A percentile compares a stretch with the other conserved stretches of the same genome.
Conservation (phyloP, 2,797 vertebrate genomes). For the Gymnopithys bicolor region DNA sequence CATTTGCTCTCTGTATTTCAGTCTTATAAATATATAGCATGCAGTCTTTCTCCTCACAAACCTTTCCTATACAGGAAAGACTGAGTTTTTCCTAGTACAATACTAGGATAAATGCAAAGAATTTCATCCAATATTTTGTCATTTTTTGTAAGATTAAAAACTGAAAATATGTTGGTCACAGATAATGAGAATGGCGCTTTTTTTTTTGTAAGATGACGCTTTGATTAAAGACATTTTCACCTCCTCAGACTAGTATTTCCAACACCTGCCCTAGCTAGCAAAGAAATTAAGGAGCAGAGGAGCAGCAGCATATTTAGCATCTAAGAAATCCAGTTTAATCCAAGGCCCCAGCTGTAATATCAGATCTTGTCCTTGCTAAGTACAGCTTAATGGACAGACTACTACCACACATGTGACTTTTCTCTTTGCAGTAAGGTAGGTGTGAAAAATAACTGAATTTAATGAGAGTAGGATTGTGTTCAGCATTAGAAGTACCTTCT, state of each 20-base stretch:
- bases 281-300: not conserved
- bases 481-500: not conserved
- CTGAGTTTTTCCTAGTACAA: not conserved
- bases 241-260: not conserved
- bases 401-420: not conserved
- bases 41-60: not conserved
- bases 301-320: not conserved
- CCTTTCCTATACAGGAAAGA: not conserved
- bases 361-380: not conserved
- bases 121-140: not conserved
- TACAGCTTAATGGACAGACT: not conserved
- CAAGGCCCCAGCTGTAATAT: not conserved
- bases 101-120: not conserved
- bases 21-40: not conserved
- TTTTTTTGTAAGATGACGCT: fast-evolving
- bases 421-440: not conserved
- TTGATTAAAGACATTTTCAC: not conserved
- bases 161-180: not conserved
- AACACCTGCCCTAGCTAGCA: not conserved
- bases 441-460: not conserved
- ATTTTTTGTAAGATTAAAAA: not conserved
- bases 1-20: not conserved
- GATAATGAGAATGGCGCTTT: not conserved
- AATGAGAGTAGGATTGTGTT: not conserved
- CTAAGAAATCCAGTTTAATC: not conserved